Conservation (phyloP, 2,113 vertebrate species). For the Gymnogyps californianus region DNA sequence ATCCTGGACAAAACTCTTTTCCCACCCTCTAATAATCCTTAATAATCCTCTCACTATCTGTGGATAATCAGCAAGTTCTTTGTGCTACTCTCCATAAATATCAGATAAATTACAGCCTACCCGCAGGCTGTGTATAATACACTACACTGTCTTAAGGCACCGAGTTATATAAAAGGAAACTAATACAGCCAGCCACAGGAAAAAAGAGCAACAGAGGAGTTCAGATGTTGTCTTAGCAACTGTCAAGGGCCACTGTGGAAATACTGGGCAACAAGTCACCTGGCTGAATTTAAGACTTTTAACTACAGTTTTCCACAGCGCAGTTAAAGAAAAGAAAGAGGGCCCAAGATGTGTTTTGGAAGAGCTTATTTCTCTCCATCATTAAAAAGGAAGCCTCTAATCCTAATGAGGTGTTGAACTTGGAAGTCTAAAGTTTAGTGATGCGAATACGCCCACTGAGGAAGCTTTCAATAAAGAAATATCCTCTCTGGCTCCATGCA, state of each 20-base stretch:
- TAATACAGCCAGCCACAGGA: neutral
- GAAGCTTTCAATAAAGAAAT: neutral
- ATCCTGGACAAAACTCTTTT: conserved; percentile 37
- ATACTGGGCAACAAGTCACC: neutral
- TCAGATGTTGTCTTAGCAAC: neutral
- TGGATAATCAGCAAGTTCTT: neutral
- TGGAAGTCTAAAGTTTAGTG: neutral
- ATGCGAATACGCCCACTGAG: neutral
- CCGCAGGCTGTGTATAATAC: neutral
- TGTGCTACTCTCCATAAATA: neutral
- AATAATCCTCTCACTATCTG: conserved; percentile 35
- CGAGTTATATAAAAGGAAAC: neutral
- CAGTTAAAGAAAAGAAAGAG: neutral
- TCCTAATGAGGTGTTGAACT: neutral
- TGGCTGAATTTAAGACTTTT: neutral
- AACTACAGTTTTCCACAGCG: neutral
- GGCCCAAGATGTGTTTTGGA: neutral
- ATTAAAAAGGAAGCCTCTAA: neutral
- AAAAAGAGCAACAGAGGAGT: neutral
- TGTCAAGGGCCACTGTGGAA: neutral
- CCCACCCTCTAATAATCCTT: conserved; percentile 47
- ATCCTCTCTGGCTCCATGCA: neutral
- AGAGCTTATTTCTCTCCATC: neutral
- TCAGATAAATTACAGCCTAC: neutral
- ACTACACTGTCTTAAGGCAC: neutral